Conservation (phyloP, 2,888 invertebrate genomes). For the Athrips mouffetella region DNA sequence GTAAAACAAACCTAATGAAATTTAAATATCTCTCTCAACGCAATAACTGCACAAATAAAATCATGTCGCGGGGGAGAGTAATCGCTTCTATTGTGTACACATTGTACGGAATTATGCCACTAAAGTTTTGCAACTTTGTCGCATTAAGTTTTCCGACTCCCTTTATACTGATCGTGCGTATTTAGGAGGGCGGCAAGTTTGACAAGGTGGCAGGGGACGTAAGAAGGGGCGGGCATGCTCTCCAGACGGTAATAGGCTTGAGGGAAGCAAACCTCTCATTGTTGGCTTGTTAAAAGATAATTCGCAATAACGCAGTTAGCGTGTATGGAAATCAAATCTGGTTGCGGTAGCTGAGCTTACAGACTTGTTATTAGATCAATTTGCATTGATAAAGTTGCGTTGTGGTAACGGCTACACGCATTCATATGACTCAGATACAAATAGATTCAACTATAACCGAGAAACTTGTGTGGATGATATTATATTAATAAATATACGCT, state of each 20-base stretch:
- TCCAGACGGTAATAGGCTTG: constrained; percentile 69
- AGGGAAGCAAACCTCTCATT: constrained; percentile 71
- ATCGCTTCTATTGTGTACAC: constrained; percentile 73
- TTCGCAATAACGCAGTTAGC: constrained; percentile 61
- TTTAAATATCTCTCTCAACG: constrained; percentile 75
- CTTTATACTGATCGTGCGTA: constrained; percentile 18
- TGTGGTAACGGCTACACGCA: not conserved
- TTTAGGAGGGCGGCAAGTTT: constrained; percentile 31
- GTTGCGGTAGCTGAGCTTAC: constrained; percentile 28
- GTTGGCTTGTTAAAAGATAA: constrained; percentile 72
- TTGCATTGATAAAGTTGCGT: constrained; percentile 10
- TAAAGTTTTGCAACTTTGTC: constrained; percentile 56
- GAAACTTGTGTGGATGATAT: no score
- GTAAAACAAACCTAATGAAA: constrained; percentile 79
- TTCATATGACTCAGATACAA: not conserved
- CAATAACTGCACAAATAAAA: constrained; percentile 77
- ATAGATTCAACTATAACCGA: no score
- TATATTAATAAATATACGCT: no score
- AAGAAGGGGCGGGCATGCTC: constrained; percentile 66
- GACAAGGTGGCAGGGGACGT: constrained; percentile 58
- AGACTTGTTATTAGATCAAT: constrained; percentile 10
- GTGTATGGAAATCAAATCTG: constrained; percentile 54
- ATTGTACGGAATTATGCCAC: constrained; percentile 57
- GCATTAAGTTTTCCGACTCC: constrained; percentile 33
- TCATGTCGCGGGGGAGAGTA: constrained; percentile 73